Conservation (phyloP, 1,140 invertebrate genomes). For the Lasioglossum baleicum region DNA sequence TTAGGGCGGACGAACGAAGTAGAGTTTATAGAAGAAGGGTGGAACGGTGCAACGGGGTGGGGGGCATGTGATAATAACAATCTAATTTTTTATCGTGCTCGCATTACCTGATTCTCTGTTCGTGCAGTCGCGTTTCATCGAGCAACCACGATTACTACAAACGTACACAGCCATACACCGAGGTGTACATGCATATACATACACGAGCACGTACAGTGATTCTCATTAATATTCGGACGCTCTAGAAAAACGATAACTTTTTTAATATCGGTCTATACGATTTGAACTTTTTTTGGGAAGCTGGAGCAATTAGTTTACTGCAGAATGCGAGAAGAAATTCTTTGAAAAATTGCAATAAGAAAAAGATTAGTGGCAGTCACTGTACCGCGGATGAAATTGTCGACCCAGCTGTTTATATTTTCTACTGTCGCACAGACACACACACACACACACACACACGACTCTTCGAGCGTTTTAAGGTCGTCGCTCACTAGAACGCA, state of each 20-base stretch:
- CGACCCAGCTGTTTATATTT: conserved; percentile 52
- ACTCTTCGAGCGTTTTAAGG: conserved; percentile 25
- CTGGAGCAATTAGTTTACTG: too few species aligned
- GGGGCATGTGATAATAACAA: conserved; percentile 36
- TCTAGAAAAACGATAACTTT: too few species aligned
- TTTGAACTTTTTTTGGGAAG: too few species aligned
- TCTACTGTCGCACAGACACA: conserved; percentile 28
- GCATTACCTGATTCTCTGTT: conserved; percentile 64
- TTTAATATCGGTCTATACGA: too few species aligned
- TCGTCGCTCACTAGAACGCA: too few species aligned
- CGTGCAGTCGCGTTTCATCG: conserved; percentile 56
- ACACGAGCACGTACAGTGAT: background rate
- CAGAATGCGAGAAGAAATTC: too few species aligned
- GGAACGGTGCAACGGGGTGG: conserved; percentile 23
- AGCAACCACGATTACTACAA: conserved; percentile 6
- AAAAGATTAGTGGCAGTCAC: too few species aligned
- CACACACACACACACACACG: background rate
- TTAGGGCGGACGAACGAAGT: background rate
- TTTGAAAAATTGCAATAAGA: too few species aligned
- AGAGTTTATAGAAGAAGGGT: conserved; percentile 5
- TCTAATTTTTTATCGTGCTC: conserved; percentile 64
- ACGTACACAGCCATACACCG: background rate
- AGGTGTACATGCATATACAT: too few species aligned
- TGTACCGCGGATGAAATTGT: too few species aligned
- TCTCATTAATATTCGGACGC: too few species aligned